Conservation (phyloP, 2,797 vertebrate genomes). For the Mallotus villosus region DNA sequence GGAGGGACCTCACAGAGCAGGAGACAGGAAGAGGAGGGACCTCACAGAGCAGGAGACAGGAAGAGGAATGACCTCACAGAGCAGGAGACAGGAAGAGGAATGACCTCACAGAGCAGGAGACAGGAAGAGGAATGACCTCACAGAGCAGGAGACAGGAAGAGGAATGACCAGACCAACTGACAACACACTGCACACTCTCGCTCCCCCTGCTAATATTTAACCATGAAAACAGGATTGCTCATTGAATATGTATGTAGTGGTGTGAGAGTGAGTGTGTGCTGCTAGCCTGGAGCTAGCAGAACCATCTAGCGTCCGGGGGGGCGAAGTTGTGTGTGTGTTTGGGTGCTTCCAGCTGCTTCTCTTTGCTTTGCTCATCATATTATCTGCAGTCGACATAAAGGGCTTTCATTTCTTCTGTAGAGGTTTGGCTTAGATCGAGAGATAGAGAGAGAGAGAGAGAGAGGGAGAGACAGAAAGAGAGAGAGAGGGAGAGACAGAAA, state of each 20-base stretch:
- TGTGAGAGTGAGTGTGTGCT: conserved; percentile 2
- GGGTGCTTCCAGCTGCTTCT: neutral
- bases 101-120: neutral
- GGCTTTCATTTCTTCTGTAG: neutral
- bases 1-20: neutral
- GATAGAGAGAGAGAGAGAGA: too few relatives aligned
- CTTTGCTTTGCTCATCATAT: conserved; percentile 17
- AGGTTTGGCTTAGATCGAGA: neutral
- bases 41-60: neutral
- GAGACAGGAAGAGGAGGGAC: too few relatives aligned
- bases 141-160: neutral
- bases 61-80: neutral
- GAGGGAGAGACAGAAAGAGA: too few relatives aligned
- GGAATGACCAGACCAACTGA: neutral
- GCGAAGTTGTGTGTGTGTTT: neutral
- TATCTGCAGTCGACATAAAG: neutral
- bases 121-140: neutral
- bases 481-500: too few relatives aligned
- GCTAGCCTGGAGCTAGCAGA: neutral
- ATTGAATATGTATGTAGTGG: neutral
- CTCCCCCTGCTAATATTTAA: neutral
- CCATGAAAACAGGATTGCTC: neutral
- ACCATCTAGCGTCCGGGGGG: neutral
- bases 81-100: neutral
- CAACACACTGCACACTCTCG: neutral